Percentiles rank a stretch among this genome's conserved stretches.
phyloP scores from a whole-genome alignment of 2,888 invertebrate species.

The Leuctra nigra region DNA sequence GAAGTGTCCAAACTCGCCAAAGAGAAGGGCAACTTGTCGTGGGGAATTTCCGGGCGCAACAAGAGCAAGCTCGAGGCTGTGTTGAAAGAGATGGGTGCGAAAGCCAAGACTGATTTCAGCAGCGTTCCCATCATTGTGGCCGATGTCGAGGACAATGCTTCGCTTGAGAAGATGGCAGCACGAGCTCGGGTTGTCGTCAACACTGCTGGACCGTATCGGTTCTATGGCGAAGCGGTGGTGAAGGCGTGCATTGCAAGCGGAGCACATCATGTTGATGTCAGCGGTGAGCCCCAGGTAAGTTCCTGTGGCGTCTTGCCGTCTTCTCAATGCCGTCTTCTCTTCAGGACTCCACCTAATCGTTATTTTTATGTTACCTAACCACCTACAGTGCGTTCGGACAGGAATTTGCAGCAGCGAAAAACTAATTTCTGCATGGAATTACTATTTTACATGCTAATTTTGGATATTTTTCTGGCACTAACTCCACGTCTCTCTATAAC shows the following conservation, averaged over 20 bases:
- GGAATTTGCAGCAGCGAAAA: too few relatives aligned
- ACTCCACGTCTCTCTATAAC: too few relatives aligned
- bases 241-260: slow-evolving; percentile 75
- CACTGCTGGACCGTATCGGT: slow-evolving; percentile 85
- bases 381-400: too few relatives aligned
- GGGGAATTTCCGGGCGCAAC: slow-evolving; percentile 86
- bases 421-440: too few relatives aligned
- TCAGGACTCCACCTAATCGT: too few relatives aligned
- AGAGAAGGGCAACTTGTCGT: slow-evolving; percentile 51
- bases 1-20: slow-evolving; percentile 49
- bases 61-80: slow-evolving; percentile 48
- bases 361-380: too few relatives aligned
- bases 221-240: slow-evolving; percentile 85
- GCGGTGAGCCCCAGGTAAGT: slow-evolving; percentile 86
- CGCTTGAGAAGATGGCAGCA: slow-evolving; percentile 71
- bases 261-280: slow-evolving; percentile 86
- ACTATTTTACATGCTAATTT: too few relatives aligned
- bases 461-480: too few relatives aligned
- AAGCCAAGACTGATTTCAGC: slow-evolving; percentile 47
- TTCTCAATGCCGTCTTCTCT: too few relatives aligned
- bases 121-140: slow-evolving; percentile 65
- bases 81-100: slow-evolving; percentile 42
- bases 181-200: slow-evolving; percentile 76
- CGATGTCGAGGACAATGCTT: slow-evolving; percentile 65
- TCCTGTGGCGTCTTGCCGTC: too few relatives aligned